Base-by-base conservation (phyloP, 2,797 vertebrate species). In the Malurus leucopterus region DNA sequence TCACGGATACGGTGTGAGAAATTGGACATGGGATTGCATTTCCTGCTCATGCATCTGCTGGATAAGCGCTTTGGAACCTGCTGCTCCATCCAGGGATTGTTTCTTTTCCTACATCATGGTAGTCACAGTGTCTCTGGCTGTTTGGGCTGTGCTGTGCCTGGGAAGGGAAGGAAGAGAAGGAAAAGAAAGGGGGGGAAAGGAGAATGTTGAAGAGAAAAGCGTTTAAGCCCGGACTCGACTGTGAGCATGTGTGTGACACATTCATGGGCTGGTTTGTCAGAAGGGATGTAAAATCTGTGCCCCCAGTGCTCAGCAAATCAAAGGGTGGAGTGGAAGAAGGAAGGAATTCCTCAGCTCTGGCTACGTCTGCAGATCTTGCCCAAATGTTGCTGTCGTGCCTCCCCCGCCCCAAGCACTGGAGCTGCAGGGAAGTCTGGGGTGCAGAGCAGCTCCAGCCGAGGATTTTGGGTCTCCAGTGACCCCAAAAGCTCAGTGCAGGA, bases 1-100 rank as follows among this genome's bases (percentile, higher is more conserved):
- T 89, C 93, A 94, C 38, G 87, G 90, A 29, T 43, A 82, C 86
- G 87, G 89, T 77, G 84, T 93, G 93, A 95, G 93, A 79, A 92
- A 89, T 88, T 91, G 94, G 93, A 95, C 93, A 92, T 82, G 85
- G 84, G 88, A 18, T 18, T 93, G 94, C 83, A 92, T 93, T 95
- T 95, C 95, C 95, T 92, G 68, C 85, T 92, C 89, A 0, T 67
- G 92, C 89, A 89, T 95, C 93, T 92, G 90, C 85, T 11, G 58
- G 87, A 79, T 71, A 71, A 94, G 89, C 91, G 58, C 61, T 23
- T 88, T 38, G 83, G 83, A 94, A 91, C 89, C 85, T 3, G 6
- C 36, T 2, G 9, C 61, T 81, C 86, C 74, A 58, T 79, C 89
- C 91, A 68, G 77, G 41, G 93, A 93, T 95, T 86, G 89, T 84